Evolutionary conservation across 1,140 invertebrate species (phyloP), one percentile per base, ranked within the genome.

Genomic region (Nasonia giraulti): DNA sequence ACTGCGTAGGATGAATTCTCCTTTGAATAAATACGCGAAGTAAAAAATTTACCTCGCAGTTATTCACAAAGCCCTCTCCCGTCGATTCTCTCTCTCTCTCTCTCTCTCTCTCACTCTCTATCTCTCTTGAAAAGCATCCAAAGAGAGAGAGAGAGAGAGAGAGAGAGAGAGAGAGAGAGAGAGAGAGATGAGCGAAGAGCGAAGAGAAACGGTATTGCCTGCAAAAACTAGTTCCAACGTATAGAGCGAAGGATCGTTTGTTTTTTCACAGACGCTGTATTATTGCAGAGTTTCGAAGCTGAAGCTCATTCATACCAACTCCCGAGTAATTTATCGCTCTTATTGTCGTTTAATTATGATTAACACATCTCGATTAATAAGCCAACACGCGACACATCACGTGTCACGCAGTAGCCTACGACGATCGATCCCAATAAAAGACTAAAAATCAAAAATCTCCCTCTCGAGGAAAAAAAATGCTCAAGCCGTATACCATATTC

Each of bases 41-140:
- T 73, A 84, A 79, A 79, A 83, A 77, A 79, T 62, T 47, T 20
- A 77, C 40, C 82, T 37, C 71, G 50, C 40, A 23, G 37, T 69
- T 83, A 33, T 66, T 77, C 82, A 33, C 74, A 83, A 77, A 83
- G 55, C 82, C 14, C 20, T 33, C 33, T 5, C 47, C 33, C 5
- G 5, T 6, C 33, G 5, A 2, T 6, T 40, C 71, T 82, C 20
- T 20, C 73, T 55, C 47, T 55, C 33, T 14, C 40, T 33, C n/a
- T n/a, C n/a, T n/a, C n/a, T n/a, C n/a, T n/a, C n/a, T n/a, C n/a
- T n/a, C n/a, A n/a, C n/a, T n/a, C n/a, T n/a, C n/a, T n/a, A n/a
- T n/a, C n/a, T n/a, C n/a, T n/a, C n/a, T n/a, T n/a, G n/a, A n/a
- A n/a, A n/a, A n/a, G n/a, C n/a, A n/a, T n/a, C n/a, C n/a, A n/a